Base-by-base conservation (phyloP, 2,888 invertebrate genomes). In the Halictus quadricinctus region DNA sequence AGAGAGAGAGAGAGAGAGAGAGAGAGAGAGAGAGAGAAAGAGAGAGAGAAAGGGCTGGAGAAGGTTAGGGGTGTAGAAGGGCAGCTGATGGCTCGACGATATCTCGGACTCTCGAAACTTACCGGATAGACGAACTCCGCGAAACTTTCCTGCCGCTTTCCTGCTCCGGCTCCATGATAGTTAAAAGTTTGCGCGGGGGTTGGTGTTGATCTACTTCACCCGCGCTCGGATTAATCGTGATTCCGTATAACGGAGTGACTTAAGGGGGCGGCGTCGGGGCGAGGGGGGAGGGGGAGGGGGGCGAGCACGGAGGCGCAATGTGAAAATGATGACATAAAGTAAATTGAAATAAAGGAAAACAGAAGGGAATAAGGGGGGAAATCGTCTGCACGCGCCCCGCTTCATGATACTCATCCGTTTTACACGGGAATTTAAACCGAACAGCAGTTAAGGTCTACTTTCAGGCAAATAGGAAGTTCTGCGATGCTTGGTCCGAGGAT, bases 171-270 rank as follows among this genome's bases (percentile, higher is more conserved):
- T 88, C 88, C 88, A 85, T 86, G 90, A 90, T 90, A 90, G 90
- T 90, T 90, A 90, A 90, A 90, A 90, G 87, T 90, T 90, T 88
- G 84, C 82, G 77, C 88, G 88, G 80, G 80, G 79, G 72, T 83
- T 83, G 87, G 87, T 90, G 90, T 90, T 90, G 90, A 90, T 90
- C 90, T 88, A 90, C 90, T 90, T 90, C 87, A 87, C 87, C 88
- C 88, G 83, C 88, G 88, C 85, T 85, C 84, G 88, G 84, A 90
- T 90, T 90, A 90, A 90, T 90, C 90, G 90, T 83, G 90, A 90
- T 90, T 89, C 86, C 86, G 84, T 88, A 88, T 87, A 87, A 85
- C 84, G 80, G 80, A 87, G 83, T 88, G 88, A 87, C 89, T 88
- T 81, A 83, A 88, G 83, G 84, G 86, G 83, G 81, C 7, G 2